Evolutionary conservation across 2,888 invertebrate species (phyloP), one percentile per base, ranked within the genome.

Genomic region (Amblyteles armatorius): DNA sequence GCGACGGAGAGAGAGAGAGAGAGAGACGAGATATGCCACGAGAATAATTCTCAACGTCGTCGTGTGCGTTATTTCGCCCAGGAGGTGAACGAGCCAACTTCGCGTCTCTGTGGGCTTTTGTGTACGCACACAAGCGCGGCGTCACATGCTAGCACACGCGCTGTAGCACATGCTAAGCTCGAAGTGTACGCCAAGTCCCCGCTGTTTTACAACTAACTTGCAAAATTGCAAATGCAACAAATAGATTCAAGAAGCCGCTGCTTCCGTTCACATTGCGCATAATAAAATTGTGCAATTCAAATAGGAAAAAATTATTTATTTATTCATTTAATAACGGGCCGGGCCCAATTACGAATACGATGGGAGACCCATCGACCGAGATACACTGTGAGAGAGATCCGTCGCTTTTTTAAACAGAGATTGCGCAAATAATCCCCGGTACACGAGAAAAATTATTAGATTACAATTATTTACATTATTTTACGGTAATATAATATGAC

Each of bases 31-130:
- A 57, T 57, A 79, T 74, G 82, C 79, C 71, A 50, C 79, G 82
- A 79, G 79, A 76, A 85, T 79, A 57, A 76, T 79, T 74, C 79
- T 82, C 76, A 73, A 69, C 82, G 26, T 26, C 57, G 57, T 52
- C 60, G 16, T 60, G 50, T 52, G 50, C 83, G 76, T 71, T 76
- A 71, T 74, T 68, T 50, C 29, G 50, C 52, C n/a, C 55, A 40
- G 29, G 36, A 40, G 40, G 36, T 67, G 76, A 67, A 77, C 76
- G 76, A 52, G 50, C 33, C 44, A 63, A 63, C 48, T 73, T 57
- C 5, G 26, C 50, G 19, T 60, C 74, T 73, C n/a, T 74, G 63
- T 48, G 22, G 36, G 40, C 29, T 19, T 60, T 50, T 48, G 74
- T 76, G 63, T 65, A 26, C 22, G 26, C 57, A 13, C 26, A 22